A percentile compares a stretch with the other conserved stretches of the same genome.
Conservation (phyloP, 2,888 invertebrate species). For the Helicoverpa assulta region DNA sequence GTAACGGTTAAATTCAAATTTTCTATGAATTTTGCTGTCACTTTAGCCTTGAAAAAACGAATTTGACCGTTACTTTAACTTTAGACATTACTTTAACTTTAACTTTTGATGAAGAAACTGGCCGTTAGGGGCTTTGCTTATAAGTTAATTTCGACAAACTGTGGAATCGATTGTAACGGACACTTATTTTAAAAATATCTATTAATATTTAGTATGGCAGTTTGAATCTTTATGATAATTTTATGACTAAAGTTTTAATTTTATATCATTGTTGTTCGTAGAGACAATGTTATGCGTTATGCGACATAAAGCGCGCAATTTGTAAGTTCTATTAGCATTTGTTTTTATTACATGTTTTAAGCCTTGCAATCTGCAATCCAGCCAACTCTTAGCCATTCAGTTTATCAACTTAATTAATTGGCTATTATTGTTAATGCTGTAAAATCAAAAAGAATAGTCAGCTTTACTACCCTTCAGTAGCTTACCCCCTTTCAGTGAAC, state of each 20-base stretch:
- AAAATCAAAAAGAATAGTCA: too few species aligned
- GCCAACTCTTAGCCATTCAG: too few species aligned
- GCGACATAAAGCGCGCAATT: conserved; percentile 16
- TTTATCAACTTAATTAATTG: too few species aligned
- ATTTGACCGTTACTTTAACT: too few species aligned
- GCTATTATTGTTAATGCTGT: too few species aligned
- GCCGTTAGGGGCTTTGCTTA: neutral
- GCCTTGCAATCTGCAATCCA: neutral
- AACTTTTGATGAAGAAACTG: too few species aligned
- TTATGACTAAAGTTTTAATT: conserved; percentile 21
- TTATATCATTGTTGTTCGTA: conserved; percentile 19
- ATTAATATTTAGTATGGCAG: neutral
- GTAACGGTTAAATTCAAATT: too few species aligned
- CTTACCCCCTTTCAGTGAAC: too few species aligned
- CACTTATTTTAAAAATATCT: neutral
- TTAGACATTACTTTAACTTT: too few species aligned
- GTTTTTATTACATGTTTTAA: conserved; percentile 2
- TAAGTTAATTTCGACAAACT: conserved; percentile 17
- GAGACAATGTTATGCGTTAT: conserved; percentile 8
- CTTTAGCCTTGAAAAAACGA: too few species aligned
- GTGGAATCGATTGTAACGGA: conserved; percentile 21
- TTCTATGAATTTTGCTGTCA: too few species aligned
- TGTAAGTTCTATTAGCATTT: conserved; percentile 5
- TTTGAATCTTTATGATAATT: conserved; percentile 35
- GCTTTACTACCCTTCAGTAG: too few species aligned